Conservation (phyloP, 2,888 invertebrate species). For the Phymatocera aterrima region DNA sequence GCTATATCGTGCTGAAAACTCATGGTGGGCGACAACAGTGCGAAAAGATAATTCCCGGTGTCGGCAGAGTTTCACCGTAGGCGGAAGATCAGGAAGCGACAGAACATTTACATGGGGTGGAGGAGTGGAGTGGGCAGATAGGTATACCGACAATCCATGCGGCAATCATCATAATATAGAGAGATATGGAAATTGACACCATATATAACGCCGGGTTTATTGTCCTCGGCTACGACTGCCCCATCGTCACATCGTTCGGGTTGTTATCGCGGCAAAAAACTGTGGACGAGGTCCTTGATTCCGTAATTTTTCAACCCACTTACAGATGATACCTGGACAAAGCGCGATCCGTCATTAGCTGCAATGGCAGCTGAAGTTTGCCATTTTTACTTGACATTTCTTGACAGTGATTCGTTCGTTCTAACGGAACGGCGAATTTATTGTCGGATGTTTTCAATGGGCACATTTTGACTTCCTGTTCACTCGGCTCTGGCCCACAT, state of each 20-base stretch:
- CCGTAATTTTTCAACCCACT: too few relatives aligned
- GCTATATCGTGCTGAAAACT: not conserved
- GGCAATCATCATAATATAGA: not conserved
- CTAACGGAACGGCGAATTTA: slow-evolving; percentile 1
- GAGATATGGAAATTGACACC: not conserved
- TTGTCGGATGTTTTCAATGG: not conserved
- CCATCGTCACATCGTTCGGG: not conserved
- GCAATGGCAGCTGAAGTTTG: too few relatives aligned
- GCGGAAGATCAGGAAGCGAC: slow-evolving; percentile 27
- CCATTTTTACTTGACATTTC: too few relatives aligned
- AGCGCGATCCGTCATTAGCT: too few relatives aligned
- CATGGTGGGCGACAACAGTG: slow-evolving; percentile 19
- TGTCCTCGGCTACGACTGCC: too few relatives aligned
- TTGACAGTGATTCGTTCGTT: not conserved
- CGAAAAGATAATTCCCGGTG: slow-evolving; percentile 16
- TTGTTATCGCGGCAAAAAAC: not conserved
- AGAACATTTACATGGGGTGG: not conserved
- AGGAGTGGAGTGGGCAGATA: slow-evolving; percentile 6
- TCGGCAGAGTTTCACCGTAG: not conserved
- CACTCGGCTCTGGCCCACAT: not conserved
- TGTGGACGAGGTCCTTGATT: too few relatives aligned
- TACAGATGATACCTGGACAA: too few relatives aligned
- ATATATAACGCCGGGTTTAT: not conserved
- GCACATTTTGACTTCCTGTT: not conserved
- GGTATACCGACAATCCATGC: not conserved